These are phyloP conservation scores for Amblyteles armatorius DNA, from an alignment of 2,888 invertebrate genomes.

Conservation along the genomic window DNA sequence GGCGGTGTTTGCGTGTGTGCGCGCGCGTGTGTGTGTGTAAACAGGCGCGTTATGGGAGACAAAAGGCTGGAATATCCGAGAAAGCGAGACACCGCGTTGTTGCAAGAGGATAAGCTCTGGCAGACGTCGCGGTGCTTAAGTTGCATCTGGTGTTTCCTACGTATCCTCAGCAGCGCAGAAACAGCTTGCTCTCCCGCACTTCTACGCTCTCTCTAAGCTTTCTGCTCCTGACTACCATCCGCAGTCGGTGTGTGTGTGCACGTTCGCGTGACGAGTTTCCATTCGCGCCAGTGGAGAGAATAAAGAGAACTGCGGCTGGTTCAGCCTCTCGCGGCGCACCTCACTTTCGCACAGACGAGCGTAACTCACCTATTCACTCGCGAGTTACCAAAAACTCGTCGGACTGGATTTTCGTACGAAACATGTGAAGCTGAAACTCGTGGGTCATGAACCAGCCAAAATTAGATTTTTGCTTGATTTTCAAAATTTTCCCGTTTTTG, in stretches of 20 bases:
- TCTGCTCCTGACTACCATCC: conserved; percentile 5
- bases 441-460: no score
- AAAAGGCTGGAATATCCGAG: conserved; percentile 55
- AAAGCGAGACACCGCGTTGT: conserved; percentile 45
- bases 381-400: not conserved
- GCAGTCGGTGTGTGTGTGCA: conserved; percentile 29
- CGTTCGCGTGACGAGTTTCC: conserved; percentile 55
- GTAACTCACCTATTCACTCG: not conserved
- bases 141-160: conserved; percentile 57
- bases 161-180: conserved; percentile 42
- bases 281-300: conserved; percentile 54
- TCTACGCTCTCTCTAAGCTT: conserved; percentile 13
- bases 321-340: not conserved
- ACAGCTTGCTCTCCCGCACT: conserved; percentile 17
- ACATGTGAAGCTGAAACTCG: no score
- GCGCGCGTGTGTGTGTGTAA: conserved; percentile 4
- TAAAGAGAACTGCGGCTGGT: conserved; percentile 40
- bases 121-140: conserved; percentile 51
- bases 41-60: conserved; percentile 49
- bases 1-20: not conserved
- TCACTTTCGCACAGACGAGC: not conserved
- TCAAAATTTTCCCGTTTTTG: no score
- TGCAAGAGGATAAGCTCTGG: conserved; percentile 54
- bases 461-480: no score
- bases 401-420: not conserved